Base-by-base conservation (phyloP, 2,113 vertebrate genomes). In the Phrynocephalus versicolor region DNA sequence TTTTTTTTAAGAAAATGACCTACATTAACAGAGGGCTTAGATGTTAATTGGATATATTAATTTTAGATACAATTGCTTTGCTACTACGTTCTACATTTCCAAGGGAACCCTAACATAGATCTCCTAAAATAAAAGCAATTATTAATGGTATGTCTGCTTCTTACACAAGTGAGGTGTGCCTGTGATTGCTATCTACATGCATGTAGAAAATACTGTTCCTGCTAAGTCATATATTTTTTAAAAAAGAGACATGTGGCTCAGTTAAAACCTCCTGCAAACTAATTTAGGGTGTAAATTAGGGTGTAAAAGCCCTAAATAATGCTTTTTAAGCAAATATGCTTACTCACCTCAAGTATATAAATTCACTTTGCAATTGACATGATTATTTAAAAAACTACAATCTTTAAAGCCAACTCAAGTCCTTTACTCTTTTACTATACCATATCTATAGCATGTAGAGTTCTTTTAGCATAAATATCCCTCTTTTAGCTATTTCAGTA, bases 51-150 rank as follows among this genome's bases (percentile, higher is more conserved):
- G 70, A 51, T 82, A 0, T 76, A 62, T 88, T 91, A 72, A 78
- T 85, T 21, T 81, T 45, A 92, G 85, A 89, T 89, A 21, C 8
- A 85, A 72, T 81, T 82, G 1, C 62, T 91, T 87, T 79, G 15
- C 39, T 91, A 39, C 87, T 27, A 88, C 60, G 23, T 41, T 58
- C 80, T 79, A 35, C 60, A 35, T 75, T 83, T 85, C 13, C 79
- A 87, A 39, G 37, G 84, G 77, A 45, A 3, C 84, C 80, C 13
- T 70, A 58, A 62, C 6, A 87, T 83, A 79, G 10, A 62, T 88
- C 35, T 0, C 0, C 39, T 79, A 23, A 62, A 37, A 80, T 10
- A 79, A 84, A 90, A 88, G 14, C 15, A n/a, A 85, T 39, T 80
- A 79, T 78, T 79, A 57, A 83, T 74, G 2, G 27, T 85, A 33